Evolutionary conservation across 2,888 invertebrate genomes (phyloP), one percentile per base, ranked within the genome.

Genomic region (Biston betularia): DNA sequence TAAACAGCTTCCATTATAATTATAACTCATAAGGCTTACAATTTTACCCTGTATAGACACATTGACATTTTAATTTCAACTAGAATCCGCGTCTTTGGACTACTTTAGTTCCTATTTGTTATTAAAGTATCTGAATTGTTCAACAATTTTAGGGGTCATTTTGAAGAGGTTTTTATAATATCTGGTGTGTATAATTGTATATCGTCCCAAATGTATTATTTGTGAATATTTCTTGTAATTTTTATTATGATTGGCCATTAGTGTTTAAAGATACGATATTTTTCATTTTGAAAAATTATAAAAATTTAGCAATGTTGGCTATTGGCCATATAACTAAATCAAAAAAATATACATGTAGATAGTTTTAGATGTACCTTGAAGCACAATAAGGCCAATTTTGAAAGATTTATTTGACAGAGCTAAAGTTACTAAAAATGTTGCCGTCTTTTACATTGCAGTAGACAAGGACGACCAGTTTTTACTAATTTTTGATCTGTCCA

Each of bases 31-130:
- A 40, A 56, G 54, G 63, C 58, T 57, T 63, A 38, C 54, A 66
- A 53, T 24, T 58, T 66, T 24, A 24, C 24, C 24, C 24, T 65
- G 60, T 64, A 44, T 56, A 66, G 57, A 65, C 62, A 58, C 44
- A 56, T 50, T 46, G 49, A 52, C 44, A 48, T 53, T 24, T 63
- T 57, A 62, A 52, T 66, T 70, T 62, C 74, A 70, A 46, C 34
- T 64, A 59, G 59, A 46, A 62, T 64, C 62, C 63, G 63, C 77
- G 70, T 69, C 71, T 56, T 54, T 69, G 65, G 63, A 59, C 56
- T 70, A 63, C 63, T 61, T 70, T 66, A 68, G 73, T 73, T 73
- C 68, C 73, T 71, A 71, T 66, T 65, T 55, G 65, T 69, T 66
- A 61, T 66, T 64, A 63, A 71, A 65, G 45, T 55, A 67, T 50